Base-by-base conservation (phyloP, 2,797 vertebrate species). In the Protonibea diacanthus region DNA sequence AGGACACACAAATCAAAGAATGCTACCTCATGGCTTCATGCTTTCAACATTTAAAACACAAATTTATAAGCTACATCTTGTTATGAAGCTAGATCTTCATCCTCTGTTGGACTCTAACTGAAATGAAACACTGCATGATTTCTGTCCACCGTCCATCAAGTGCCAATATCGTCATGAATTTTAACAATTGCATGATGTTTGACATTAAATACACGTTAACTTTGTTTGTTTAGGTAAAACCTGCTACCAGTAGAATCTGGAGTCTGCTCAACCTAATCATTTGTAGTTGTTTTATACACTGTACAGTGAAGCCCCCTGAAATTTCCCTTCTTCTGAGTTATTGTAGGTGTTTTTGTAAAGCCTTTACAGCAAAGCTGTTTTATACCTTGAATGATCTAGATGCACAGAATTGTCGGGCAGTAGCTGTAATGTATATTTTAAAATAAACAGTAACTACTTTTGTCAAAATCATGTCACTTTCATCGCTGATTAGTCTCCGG, bases 111-210 rank as follows among this genome's bases (percentile, higher is more conserved):
- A 44, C 21, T 68, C 1, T 6, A 38, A 49, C 11, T 55, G 11
- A 55, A 56, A 55, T 42, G 20, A 68, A 27, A 42, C 14, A 45
- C 53, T 56, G 15, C 13, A 51, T 67, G 27, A 65, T 38, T 67
- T 67, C 38, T 63, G 9, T 66, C 44, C 40, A 23, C 7, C 61
- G 15, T 61, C 4, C 25, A 29, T 81, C 45, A 81, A 70, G 80
- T 89, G 81, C 74, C 80, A 83, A 71, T 64, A 61, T 66, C 83
- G 38, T 45, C 15, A 55, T 51, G 42, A n/a, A 69, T 53, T 52
- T 61, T 57, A 56, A 3, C 51, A 20, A 55, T 44, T 7, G 12
- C 7, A 58, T 38, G 17, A 4, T 42, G 21, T 71, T 42, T 59
- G 23, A 51, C 14, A 53, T 27, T 9, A 38, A 48, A 44, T 47